These are phyloP conservation scores for Podotricha telesiphe DNA, from an alignment of 2,888 invertebrate species.

Conservation along the genomic window DNA sequence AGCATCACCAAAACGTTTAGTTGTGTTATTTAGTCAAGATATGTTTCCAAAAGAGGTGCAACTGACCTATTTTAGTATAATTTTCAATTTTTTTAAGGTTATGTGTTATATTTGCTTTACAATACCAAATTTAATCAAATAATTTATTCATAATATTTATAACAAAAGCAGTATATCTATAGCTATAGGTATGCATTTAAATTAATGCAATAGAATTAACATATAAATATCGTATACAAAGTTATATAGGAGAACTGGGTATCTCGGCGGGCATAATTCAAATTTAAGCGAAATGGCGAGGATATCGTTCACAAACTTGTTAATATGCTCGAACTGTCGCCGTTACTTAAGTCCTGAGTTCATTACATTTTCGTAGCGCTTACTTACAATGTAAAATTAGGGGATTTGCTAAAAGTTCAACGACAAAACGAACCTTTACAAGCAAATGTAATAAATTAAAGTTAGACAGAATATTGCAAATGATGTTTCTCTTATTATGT, in stretches of 20 bases:
- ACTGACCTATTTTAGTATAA: too few relatives aligned
- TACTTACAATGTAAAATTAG: constrained; percentile 26
- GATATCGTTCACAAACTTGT: constrained; percentile 50
- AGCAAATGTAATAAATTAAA: background rate
- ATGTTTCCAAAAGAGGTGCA: too few relatives aligned
- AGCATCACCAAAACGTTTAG: too few relatives aligned
- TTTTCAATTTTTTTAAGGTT: too few relatives aligned
- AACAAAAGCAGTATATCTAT: background rate
- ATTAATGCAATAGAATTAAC: constrained; percentile 11
- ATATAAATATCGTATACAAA: constrained; percentile 6
- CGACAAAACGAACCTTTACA: background rate
- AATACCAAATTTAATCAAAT: too few relatives aligned
- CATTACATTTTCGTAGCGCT: constrained; percentile 39
- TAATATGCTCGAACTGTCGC: constrained; percentile 49
- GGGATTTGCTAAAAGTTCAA: background rate
- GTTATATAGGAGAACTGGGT: constrained; percentile 9
- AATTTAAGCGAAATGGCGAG: constrained; percentile 49
- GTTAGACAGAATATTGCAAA: too few relatives aligned
- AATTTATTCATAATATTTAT: too few relatives aligned
- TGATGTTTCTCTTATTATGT: too few relatives aligned
- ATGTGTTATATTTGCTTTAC: too few relatives aligned
- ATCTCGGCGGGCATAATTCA: constrained; percentile 44
- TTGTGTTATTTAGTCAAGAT: too few relatives aligned
- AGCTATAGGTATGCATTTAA: background rate
- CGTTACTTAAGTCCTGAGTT: constrained; percentile 36